Conservation (phyloP, 1,140 invertebrate species). For the Scaptomyza graminum region DNA sequence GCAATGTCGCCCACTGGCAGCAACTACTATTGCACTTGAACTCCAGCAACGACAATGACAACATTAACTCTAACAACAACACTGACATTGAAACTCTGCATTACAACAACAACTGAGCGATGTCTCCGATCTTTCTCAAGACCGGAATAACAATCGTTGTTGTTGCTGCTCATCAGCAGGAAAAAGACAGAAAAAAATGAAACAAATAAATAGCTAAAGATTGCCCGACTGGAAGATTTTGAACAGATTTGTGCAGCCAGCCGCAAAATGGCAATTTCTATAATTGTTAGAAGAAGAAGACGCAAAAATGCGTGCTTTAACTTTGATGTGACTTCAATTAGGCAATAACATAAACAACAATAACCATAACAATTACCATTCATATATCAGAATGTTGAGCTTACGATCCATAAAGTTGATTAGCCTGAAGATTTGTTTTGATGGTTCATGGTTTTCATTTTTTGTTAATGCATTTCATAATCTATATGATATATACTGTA, state of each 20-base stretch:
- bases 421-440: background rate
- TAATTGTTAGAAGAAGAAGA: conserved; percentile 19
- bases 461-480: too few species aligned
- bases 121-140: background rate
- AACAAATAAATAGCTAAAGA: background rate
- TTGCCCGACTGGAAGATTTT: background rate
- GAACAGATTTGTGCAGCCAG: conserved; percentile 6
- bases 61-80: conserved; percentile 36
- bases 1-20: conserved; percentile 26
- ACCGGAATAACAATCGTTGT: conserved; percentile 41
- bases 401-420: conserved; percentile 34
- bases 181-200: too few species aligned
- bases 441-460: too few species aligned
- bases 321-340: conserved; percentile 67
- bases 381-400: conserved; percentile 17
- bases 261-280: conserved; percentile 39
- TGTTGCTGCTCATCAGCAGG: background rate
- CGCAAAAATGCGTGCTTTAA: conserved; percentile 20
- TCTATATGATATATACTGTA: too few species aligned
- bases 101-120: background rate
- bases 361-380: conserved; percentile 25
- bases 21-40: conserved; percentile 51
- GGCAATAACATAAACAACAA: conserved; percentile 30
- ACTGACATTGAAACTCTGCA: conserved; percentile 69
- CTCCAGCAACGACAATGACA: conserved; percentile 21